Evolutionary conservation across 2,113 vertebrate species (phyloP), one percentile per base, ranked within the genome.

Genomic region (Bombycilla garrulus): DNA sequence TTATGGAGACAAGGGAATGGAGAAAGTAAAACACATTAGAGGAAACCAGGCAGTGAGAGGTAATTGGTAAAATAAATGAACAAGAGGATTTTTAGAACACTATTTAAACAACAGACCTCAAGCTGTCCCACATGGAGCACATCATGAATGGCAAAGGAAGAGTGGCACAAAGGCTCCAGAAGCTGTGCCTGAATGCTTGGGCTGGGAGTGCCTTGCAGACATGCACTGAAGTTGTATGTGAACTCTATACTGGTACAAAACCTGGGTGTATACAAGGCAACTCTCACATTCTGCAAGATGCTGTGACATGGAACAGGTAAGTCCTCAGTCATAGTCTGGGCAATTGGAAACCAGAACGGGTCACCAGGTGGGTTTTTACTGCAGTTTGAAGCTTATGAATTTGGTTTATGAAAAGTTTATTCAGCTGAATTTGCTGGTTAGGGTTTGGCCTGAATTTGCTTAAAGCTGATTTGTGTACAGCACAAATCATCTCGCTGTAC

Each of bases 181-280:
- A 76, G 31, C 71, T 71, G 13, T 4, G 42, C 28, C 70, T 66
- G 36, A 86, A 53, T 23, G 10, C 11, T n/a, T n/a, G 57, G 48
- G 77, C 67, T 86, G 53, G 62, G 72, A 83, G 57, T 6, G 31
- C 19, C 60, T 26, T 9, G 33, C 66, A 88, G 50, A 29, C n/a
- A 42, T 0, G 1, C 26, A 38, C 47, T 35, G n/a, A 4, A 2
- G 57, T 33, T 35, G 7, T 7, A 22, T 2, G 11, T 33, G 40
- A 83, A 7, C 47, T 51, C 61, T 51, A 18, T 6, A 64, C 10
- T 22, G 40, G 70, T 6, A 53, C 29, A 70, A 78, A 65, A 66
- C 45, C 1, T 36, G 44, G 8, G 20, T n/a, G 60, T 38, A 13
- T n/a, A 42, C 36, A 20, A 57, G 13, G 29, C 44, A 54, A 18